These are phyloP conservation scores for Platysteira castanea DNA, from an alignment of 2,113 vertebrate species.

Conservation along the genomic window DNA sequence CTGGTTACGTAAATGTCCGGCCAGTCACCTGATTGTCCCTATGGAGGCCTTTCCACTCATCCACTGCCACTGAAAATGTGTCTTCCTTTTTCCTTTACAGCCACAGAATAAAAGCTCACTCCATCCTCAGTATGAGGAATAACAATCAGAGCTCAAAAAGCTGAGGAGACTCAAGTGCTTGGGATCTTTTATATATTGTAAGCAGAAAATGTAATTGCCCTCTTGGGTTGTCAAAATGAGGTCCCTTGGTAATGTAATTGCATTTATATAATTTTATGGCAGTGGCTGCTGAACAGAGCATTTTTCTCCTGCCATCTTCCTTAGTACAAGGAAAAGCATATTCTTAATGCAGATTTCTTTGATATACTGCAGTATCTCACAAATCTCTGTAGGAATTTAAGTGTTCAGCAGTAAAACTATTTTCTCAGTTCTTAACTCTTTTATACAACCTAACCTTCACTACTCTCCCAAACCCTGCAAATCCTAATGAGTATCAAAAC, in stretches of 20 bases:
- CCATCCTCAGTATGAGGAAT: neutral
- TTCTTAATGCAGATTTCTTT: conserved; percentile 17
- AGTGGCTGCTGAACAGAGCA: neutral
- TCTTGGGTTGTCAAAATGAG: neutral
- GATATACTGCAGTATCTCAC: neutral
- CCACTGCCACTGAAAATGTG: neutral
- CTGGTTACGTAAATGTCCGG: neutral
- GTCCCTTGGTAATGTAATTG: neutral
- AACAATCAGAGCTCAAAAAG: neutral
- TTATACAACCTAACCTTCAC: neutral
- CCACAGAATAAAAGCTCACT: neutral
- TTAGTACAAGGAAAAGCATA: neutral
- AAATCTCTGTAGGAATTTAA: neutral
- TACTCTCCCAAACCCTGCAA: neutral
- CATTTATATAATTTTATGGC: neutral
- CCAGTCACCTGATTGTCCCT: neutral
- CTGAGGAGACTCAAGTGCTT: neutral
- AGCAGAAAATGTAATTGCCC: neutral
- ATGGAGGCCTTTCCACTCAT: neutral
- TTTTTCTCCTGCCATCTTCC: neutral
- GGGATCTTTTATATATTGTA: neutral
- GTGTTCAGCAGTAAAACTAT: neutral
- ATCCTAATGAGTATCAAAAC: neutral
- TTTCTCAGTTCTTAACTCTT: neutral
- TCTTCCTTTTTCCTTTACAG: neutral